Conservation (phyloP, 2,888 invertebrate genomes). For the Fabriciana adippe region DNA sequence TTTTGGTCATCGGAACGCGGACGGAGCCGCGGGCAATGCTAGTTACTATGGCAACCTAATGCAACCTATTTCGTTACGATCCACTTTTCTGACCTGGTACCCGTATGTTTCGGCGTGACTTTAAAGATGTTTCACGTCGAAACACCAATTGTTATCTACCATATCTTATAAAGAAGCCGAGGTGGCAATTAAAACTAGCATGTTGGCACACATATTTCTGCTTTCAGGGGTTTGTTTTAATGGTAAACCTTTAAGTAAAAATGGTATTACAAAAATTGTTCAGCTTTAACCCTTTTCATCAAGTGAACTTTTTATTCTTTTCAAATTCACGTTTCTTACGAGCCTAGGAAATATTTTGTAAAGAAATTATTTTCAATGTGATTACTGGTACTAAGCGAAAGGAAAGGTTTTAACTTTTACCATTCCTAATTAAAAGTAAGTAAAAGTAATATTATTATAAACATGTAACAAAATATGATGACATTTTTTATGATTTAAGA, state of each 20-base stretch:
- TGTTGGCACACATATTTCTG: not conserved
- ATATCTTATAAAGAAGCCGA: not conserved
- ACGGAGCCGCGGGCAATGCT: no score
- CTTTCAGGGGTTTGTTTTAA: constrained; percentile 14
- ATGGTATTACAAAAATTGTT: constrained; percentile 14
- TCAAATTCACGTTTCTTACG: constrained; percentile 2
- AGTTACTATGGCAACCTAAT: no score
- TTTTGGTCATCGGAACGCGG: no score
- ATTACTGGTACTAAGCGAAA: not conserved
- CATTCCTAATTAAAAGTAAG: no score
- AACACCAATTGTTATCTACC: not conserved
- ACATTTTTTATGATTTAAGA: no score
- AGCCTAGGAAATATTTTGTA: constrained; percentile 9
- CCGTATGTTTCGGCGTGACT: no score
- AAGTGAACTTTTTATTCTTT: not conserved
- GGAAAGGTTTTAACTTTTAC: not conserved
- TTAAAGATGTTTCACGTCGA: no score
- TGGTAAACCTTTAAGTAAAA: not conserved
- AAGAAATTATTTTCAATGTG: constrained; percentile 1
- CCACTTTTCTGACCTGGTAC: no score
- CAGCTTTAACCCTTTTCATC: constrained; percentile 6
- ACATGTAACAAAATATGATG: no score
- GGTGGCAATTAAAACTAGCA: constrained; percentile 9
- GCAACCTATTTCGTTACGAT: no score
- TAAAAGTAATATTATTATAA: no score